Percentiles rank a stretch among this genome's conserved stretches.
Conservation (phyloP, 2,888 invertebrate species). For the Sturmia bella region DNA sequence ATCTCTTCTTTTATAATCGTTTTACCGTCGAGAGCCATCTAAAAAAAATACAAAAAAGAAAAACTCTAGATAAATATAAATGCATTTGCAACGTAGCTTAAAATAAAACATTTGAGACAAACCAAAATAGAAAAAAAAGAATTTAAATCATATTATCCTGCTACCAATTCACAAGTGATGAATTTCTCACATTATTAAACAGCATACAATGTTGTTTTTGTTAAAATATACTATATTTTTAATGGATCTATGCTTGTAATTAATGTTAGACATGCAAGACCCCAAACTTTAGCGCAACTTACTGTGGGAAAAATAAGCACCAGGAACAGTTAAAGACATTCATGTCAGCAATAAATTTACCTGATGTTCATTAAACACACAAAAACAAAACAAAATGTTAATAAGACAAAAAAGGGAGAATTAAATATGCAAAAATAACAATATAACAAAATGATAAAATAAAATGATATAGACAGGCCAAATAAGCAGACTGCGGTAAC, state of each 20-base stretch:
- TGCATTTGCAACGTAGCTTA: not conserved
- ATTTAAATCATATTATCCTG: not conserved
- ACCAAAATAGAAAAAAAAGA: constrained; percentile 16
- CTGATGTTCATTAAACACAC: constrained; percentile 27
- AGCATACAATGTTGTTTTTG: constrained; percentile 20
- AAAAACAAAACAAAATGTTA: not conserved
- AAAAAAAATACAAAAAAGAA: constrained; percentile 72
- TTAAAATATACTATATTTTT: constrained; percentile 27
- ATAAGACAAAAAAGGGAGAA: not conserved
- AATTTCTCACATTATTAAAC: constrained; percentile 78
- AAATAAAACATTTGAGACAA: not conserved
- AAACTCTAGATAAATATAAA: not conserved
- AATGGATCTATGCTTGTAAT: constrained; percentile 75
- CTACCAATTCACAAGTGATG: constrained; percentile 75
- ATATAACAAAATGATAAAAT: constrained; percentile 33
- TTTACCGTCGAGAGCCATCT: constrained; percentile 85
- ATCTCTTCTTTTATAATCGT: constrained; percentile 85
- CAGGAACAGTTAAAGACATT: not conserved
- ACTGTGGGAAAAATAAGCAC: constrained; percentile 50
- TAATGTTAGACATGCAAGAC: constrained; percentile 78
- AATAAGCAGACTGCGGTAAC: constrained; percentile 19
- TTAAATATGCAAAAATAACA: constrained; percentile 8
- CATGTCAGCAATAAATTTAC: constrained; percentile 32
- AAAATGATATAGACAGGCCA: constrained; percentile 27
- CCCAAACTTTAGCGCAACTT: constrained; percentile 37